phyloP scores from a whole-genome alignment of 2,113 vertebrate genomes.

The Oreotrochilus melanogaster region DNA sequence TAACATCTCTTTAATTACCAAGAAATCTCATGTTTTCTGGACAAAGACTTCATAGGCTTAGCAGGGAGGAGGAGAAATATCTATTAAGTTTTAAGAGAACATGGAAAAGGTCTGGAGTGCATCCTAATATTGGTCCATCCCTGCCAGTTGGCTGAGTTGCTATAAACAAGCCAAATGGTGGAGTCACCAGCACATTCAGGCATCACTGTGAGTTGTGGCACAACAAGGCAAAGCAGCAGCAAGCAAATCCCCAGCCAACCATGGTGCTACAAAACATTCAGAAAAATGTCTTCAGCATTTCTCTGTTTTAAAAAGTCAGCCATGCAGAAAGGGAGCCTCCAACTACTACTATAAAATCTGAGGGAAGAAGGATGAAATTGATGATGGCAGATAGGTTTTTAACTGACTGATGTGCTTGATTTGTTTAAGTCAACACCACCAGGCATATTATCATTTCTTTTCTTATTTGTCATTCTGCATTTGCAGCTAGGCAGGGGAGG shows the following conservation, averaged over 20 bases:
- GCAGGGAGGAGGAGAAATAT: neutral
- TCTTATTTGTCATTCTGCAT: slow-evolving; percentile 53
- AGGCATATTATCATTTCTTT: slow-evolving; percentile 35
- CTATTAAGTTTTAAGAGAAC: slow-evolving; percentile 14
- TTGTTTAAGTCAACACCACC: slow-evolving; percentile 26
- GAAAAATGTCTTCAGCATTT: slow-evolving; percentile 44
- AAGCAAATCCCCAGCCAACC: neutral
- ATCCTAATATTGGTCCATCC: neutral
- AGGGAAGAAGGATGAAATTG: neutral
- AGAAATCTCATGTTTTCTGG: neutral
- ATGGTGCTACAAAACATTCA: neutral
- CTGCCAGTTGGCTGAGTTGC: neutral
- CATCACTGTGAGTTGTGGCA: neutral
- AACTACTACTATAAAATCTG: neutral
- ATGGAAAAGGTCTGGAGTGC: neutral
- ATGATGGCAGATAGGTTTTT: slow-evolving; percentile 13
- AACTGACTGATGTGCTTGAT: slow-evolving; percentile 25
- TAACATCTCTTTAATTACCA: slow-evolving; percentile 38
- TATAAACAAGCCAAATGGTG: neutral
- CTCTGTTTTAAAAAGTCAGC: slow-evolving; percentile 33
- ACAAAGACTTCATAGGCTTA: neutral
- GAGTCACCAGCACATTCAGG: neutral
- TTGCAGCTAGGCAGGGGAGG: slow-evolving; percentile 29
- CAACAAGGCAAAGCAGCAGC: neutral
- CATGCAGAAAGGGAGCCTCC: neutral